Evolutionary conservation across 2,888 invertebrate species (phyloP).

Genomic region (Limnephilus rhombicus): DNA sequence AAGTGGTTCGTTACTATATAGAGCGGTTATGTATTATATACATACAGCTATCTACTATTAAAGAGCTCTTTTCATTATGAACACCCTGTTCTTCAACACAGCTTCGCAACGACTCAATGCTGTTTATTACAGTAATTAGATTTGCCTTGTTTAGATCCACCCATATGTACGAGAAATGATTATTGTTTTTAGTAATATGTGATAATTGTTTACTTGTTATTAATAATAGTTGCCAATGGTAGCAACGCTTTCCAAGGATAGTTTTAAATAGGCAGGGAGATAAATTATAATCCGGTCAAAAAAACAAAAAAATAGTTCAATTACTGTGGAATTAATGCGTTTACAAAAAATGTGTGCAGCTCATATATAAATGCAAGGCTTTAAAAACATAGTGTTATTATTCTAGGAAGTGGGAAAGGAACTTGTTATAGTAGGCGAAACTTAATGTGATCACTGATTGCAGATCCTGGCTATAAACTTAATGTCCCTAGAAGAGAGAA

Average conservation of each 20-base stretch:
- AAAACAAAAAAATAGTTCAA: background rate
- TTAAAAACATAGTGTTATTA: background rate
- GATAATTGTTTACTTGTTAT: conserved; percentile 12
- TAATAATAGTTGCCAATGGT: background rate
- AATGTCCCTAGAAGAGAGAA: background rate
- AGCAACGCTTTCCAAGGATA: background rate
- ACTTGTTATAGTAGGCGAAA: too few relatives aligned
- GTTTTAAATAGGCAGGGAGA: background rate
- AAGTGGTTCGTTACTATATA: too few relatives aligned
- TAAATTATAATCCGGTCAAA: background rate
- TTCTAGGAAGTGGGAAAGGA: background rate
- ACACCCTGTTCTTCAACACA: background rate
- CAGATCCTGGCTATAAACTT: background rate
- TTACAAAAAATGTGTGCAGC: background rate
- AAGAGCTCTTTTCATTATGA: background rate
- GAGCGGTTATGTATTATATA: too few relatives aligned
- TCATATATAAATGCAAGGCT: background rate
- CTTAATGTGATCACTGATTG: background rate
- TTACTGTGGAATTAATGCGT: background rate
- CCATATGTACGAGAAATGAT: conserved; percentile 37
- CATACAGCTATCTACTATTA: too few relatives aligned
- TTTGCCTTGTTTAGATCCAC: conserved; percentile 54
- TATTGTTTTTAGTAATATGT: conserved; percentile 41
- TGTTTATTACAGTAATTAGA: conserved; percentile 50
- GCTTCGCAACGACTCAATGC: conserved; percentile 36